Evolutionary conservation across 2,888 invertebrate species (phyloP), one percentile per base, ranked within the genome.

Genomic region (Agriopis leucophaearia): DNA sequence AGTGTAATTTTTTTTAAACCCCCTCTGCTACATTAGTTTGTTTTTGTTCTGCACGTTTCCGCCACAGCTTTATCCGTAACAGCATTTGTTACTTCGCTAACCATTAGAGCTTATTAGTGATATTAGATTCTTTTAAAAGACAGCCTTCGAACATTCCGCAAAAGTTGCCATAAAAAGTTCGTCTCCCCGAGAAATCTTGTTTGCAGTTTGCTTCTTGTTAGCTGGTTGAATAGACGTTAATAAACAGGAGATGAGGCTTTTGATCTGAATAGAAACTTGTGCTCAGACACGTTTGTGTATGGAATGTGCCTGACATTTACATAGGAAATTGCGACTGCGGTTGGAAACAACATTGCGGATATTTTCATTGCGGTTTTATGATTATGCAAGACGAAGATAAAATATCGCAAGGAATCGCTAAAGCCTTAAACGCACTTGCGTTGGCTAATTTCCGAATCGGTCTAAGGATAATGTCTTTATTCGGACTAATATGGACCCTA

Each of bases 1-100:
- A 94, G 91, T 91, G 86, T 87, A 88, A 82, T 80, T 73, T 82
- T 90, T 90, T 92, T 92, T 88, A 84, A 88, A 83, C 79, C 83
- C 83, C 81, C 82, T 77, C 74, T 82, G 86, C 83, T 80, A 83
- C 83, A 82, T 86, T 86, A 79, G 83, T 87, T 87, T 84, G 87
- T 90, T 92, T 90, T 92, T 91, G 84, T 88, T 85, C 79, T 75
- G 76, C 78, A 80, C 74, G 79, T 87, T 90, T 90, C 89, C 89
- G 88, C 85, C 85, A 85, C 84, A 81, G 80, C 80, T 87, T 80
- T 82, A 82, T 82, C 76, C 79, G 81, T 81, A 83, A 80, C 74
- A 78, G 75, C 76, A 78, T 78, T 78, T 77, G 76, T 76, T 74
- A 71, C 74, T 75, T 73, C 75, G 38, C 77, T 74, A 74, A 74